Evolutionary conservation across 2,888 invertebrate genomes (phyloP).

Genomic region (Napeogenes sylphis): DNA sequence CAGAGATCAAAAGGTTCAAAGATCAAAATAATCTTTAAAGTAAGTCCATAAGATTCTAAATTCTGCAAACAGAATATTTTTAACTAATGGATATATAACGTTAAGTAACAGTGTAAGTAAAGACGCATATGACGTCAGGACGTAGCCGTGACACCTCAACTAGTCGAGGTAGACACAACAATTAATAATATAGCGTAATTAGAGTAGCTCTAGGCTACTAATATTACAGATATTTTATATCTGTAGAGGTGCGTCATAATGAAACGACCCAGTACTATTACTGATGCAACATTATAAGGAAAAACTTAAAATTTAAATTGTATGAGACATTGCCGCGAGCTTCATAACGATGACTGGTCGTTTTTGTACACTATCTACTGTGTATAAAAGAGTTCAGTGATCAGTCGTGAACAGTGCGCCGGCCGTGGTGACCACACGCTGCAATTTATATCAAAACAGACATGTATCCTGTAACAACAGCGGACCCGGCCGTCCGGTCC

Average conservation of each 20-base stretch:
- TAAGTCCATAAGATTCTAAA: no score
- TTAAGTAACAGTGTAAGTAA: no score
- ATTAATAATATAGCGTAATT: no score
- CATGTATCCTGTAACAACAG: constrained; percentile 9
- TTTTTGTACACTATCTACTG: not conserved
- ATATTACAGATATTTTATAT: no score
- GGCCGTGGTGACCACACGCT: constrained; percentile 26
- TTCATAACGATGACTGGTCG: not conserved
- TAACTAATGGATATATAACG: no score
- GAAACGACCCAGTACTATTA: not conserved
- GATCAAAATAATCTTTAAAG: no score
- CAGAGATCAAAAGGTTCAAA: no score
- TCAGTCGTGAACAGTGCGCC: not conserved
- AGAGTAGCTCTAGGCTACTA: no score
- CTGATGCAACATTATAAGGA: not conserved
- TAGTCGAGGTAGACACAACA: no score
- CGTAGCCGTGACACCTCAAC: no score
- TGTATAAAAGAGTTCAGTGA: not conserved
- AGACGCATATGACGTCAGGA: no score
- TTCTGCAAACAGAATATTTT: no score
- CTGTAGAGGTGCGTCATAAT: not conserved
- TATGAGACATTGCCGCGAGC: not conserved
- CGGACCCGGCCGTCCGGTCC: constrained; percentile 44
- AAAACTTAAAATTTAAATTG: not conserved
- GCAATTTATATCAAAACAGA: constrained; percentile 44